phyloP scores from a whole-genome alignment of 2,888 invertebrate genomes.

The Oxyteleia sp. region DNA sequence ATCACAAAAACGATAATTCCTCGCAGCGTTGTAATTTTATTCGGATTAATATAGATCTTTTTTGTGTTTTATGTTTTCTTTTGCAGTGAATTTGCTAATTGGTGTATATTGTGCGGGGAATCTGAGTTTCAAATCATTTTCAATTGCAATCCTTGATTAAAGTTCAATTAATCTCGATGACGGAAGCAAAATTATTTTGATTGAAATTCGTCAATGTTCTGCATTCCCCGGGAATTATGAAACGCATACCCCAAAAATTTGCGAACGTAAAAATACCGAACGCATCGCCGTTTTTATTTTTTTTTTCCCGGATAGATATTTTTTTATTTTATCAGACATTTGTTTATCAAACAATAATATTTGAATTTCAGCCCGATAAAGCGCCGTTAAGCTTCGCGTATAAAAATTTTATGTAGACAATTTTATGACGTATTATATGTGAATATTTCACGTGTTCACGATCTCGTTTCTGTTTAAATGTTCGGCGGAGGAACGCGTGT shows the following conservation, averaged over 20 bases:
- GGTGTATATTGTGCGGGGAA: too few species aligned
- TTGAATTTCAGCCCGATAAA: conserved; percentile 52
- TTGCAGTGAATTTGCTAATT: too few species aligned
- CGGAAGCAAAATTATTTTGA: not conserved
- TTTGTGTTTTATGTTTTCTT: too few species aligned
- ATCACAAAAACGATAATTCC: conserved; percentile 79
- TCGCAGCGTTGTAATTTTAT: too few species aligned
- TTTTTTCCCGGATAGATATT: not conserved
- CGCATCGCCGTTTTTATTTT: not conserved
- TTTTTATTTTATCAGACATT: conserved; percentile 24
- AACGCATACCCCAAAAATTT: not conserved
- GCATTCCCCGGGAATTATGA: not conserved
- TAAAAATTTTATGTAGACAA: conserved; percentile 51
- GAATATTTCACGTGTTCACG: conserved; percentile 32
- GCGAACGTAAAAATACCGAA: not conserved
- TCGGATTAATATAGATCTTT: too few species aligned
- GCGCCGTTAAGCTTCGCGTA: conserved; percentile 12
- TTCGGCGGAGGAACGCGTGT: conserved; percentile 34
- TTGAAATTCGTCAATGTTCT: conserved; percentile 14
- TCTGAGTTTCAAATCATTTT: not conserved
- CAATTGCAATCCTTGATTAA: not conserved
- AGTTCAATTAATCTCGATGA: not conserved
- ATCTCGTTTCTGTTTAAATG: conserved; percentile 33
- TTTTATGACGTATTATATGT: conserved; percentile 50
- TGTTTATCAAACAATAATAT: conserved; percentile 52